Conservation (phyloP, 2,797 vertebrate genomes). For the Tadarida brasiliensis region DNA sequence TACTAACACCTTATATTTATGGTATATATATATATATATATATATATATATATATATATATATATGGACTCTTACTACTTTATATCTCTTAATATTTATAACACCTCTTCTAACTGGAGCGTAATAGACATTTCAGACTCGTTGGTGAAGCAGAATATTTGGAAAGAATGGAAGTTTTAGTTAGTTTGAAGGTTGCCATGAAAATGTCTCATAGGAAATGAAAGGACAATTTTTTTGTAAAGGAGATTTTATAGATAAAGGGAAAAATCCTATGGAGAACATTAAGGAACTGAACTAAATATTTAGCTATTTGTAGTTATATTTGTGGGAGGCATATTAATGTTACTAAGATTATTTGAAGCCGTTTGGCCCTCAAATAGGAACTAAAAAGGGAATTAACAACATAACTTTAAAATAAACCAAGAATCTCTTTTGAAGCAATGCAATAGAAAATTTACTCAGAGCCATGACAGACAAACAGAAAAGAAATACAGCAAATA, state of each 20-base stretch:
- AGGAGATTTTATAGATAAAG: neutral
- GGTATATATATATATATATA: neutral
- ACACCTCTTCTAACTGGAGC: neutral
- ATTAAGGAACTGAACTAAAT: neutral
- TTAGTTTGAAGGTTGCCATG: neutral
- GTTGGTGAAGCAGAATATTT: neutral
- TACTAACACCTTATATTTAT: neutral
- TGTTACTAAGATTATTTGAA: neutral
- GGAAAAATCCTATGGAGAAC: neutral
- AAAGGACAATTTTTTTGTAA: neutral
- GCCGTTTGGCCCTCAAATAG: neutral
- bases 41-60: neutral
- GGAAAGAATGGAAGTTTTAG: constrained; percentile 26
- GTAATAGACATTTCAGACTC: neutral
- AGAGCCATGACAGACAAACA: neutral
- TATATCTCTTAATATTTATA: neutral
- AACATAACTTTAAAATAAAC: neutral
- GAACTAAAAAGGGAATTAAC: neutral
- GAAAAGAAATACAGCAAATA: neutral
- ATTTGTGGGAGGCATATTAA: neutral
- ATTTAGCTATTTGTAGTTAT: neutral
- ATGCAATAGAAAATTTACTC: neutral
- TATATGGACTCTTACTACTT: neutral
- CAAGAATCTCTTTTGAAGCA: neutral
- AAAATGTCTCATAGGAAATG: neutral